Base-by-base conservation (phyloP, 2,113 vertebrate genomes). In the Callipepla californica region DNA sequence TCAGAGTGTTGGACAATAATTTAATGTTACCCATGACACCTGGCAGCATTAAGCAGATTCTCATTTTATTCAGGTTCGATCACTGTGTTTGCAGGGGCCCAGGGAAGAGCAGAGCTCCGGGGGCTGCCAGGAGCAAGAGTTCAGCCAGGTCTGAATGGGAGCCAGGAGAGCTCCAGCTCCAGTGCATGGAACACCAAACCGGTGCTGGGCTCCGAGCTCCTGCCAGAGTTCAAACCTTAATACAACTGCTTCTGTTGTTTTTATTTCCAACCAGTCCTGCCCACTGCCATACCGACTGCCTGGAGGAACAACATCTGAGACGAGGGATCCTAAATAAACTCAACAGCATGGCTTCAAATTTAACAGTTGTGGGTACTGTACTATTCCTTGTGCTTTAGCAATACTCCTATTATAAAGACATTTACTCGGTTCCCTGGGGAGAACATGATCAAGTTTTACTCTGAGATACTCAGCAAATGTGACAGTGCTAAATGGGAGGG, bases 161-260 rank as follows among this genome's bases (percentile, higher is more conserved):
- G 69, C 44, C 87, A 91, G 79, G 12, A 75, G 45, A 75, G 65
- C 72, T 36, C 65, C 67, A 95, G 47, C 53, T 92, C 45, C 79
- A 77, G 45, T 38, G 72, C 36, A 86, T 7, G 6, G 70, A 80
- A 74, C 10, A 18, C 32, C 80, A 75, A n/a, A 83, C 22, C 0
- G 0, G 20, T 47, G 68, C 38, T 67, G 62, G 30, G 36, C 65
- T 96, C 85, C 72, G 51, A 88, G 65, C 6, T 70, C 57, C 76
- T 92, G 84, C 79, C 85, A 93, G 74, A 78, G 16, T 44, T 61
- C 0, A 5, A 82, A 20, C 14, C 34, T 20, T 82, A 70, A 85
- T 0, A 0, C 12, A 93, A 59, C n/a, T 0, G 0, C 47, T 85
- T 42, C 58, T 0, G 0, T 14, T 85, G 50, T 40, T 76, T 84